Base-by-base conservation (phyloP, 2,797 vertebrate species). In the Danio albolineatus region DNA sequence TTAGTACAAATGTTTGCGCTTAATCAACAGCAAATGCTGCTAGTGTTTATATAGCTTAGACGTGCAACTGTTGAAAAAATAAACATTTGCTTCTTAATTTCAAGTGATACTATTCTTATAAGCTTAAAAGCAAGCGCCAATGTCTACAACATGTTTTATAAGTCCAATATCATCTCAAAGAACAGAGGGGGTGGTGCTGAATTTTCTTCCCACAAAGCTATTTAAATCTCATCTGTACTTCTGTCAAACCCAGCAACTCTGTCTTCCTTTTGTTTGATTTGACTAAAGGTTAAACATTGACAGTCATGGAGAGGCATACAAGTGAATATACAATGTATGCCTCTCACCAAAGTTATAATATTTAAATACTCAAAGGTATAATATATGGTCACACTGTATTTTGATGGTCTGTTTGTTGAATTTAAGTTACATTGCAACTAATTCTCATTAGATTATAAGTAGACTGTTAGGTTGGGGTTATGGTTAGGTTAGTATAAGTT, bases 211-310 rank as follows among this genome's bases (percentile, higher is more conserved):
- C 19, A 46, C 56, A 10, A 28, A 17, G 9, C 48, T 39, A 73
- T 46, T 73, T 43, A 57, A 72, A 44, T 8, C 21, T 10, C 10
- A 19, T 9, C 17, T 19, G n/a, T 7, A 19, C 53, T 43, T 43
- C 17, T 56, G n/a, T 64, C 61, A 21, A 38, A 73, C 36, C 7
- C 41, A 44, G 21, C 7, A 61, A 39, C 4, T n/a, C 38, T 48
- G 10, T 61, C 43, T 74, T 74, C 28, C 38, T 28, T 73, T 28
- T 73, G 39, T 60, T 19, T 73, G 71, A 28, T n/a, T 75, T 61
- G 28, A 28, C 28, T 12, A 59, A 6, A 73, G 71, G 59, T 59
- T 19, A 73, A 73, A 44, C 17, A 41, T 44, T 57, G 39, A 6
- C 10, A 7, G 53, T 51, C 10, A 75, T 5, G 10, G 48, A 51